Evolutionary conservation across 2,888 invertebrate genomes (phyloP), one percentile per base, ranked within the genome.

Genomic region (Leucophora obtusa): DNA sequence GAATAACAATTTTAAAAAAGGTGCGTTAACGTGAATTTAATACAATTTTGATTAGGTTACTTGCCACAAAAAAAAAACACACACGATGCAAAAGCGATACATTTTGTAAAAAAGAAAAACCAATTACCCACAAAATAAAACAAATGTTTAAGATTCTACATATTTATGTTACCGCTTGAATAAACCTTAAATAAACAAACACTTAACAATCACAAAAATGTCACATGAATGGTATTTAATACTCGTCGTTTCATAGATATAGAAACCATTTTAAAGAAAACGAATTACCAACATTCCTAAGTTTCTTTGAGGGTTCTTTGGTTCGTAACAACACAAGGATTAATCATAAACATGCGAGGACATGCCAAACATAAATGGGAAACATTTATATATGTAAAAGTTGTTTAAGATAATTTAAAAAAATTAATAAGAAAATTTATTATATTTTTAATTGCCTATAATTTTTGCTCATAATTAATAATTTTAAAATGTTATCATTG

Each of bases 1-100:
- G 18, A 21, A 24, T 11, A 73, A 66, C 7, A 33, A 38, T 50
- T 21, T 11, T 11, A 24, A 51, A 28, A 38, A 58, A 65, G 60
- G 60, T 71, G 62, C 33, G 63, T 53, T 59, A 58, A 59, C 18
- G 43, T 28, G 18, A 60, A 60, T 43, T 74, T 60, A 66, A 74
- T 66, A 43, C 59, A 66, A 74, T 53, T 74, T 74, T 66, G 51
- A 73, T 73, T 65, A 66, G 73, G 68, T 11, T 15, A 9, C 17
- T 28, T 28, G 7, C 17, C 1, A 33, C 9, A 33, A 58, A 10
- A 58, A 58, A 9, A 17, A 17, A 35, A 35, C 0, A 24, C 21
- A 43, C 43, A n/a, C 43, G 6, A 1, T n/a, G n/a, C 6, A 47
- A 47, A 47, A n/a, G n/a, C 5, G 14, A 47, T 47, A 47, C 43